Evolutionary conservation across 2,888 invertebrate species (phyloP).

Genomic region (Tetranychus truncatus): DNA sequence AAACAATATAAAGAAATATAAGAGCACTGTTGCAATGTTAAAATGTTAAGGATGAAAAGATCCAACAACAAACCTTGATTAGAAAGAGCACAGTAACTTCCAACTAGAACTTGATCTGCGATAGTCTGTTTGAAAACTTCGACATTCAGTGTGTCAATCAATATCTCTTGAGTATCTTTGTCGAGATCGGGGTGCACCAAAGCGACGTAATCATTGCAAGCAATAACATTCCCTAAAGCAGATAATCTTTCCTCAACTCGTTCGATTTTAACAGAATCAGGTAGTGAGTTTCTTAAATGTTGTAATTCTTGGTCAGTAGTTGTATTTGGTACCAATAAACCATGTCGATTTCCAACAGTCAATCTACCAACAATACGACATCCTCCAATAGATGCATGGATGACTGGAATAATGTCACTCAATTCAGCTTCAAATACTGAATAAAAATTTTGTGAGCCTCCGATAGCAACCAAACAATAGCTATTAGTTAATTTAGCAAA

Average conservation of each 20-base stretch:
- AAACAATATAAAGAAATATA: constrained; percentile 1
- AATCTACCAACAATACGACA: constrained; percentile 85
- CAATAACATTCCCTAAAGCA: constrained; percentile 89
- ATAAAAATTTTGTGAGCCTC: constrained; percentile 94
- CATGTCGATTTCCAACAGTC: constrained; percentile 77
- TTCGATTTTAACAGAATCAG: constrained; percentile 74
- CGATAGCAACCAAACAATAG: constrained; percentile 90
- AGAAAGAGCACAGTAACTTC: constrained; percentile 77
- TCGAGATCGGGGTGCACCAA: constrained; percentile 97
- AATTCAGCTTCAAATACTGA: constrained; percentile 80
- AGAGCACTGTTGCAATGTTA: constrained; percentile 39
- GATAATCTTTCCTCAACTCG: constrained; percentile 92
- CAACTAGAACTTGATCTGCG: constrained; percentile 82
- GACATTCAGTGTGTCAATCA: constrained; percentile 76
- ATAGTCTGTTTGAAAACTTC: constrained; percentile 93
- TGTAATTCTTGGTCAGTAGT: constrained; percentile 52
- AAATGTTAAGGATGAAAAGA: neutral
- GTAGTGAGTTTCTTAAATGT: constrained; percentile 72
- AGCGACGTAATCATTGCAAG: constrained; percentile 96
- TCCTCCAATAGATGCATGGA: constrained; percentile 78
- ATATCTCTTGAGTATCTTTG: constrained; percentile 79
- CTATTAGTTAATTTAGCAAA: constrained; percentile 92
- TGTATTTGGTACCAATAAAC: constrained; percentile 73
- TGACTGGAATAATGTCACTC: constrained; percentile 75
- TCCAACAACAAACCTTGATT: constrained; percentile 66